These are phyloP conservation scores for Notothenia rossii DNA, from an alignment of 2,113 vertebrate species.

Conservation along the genomic window DNA sequence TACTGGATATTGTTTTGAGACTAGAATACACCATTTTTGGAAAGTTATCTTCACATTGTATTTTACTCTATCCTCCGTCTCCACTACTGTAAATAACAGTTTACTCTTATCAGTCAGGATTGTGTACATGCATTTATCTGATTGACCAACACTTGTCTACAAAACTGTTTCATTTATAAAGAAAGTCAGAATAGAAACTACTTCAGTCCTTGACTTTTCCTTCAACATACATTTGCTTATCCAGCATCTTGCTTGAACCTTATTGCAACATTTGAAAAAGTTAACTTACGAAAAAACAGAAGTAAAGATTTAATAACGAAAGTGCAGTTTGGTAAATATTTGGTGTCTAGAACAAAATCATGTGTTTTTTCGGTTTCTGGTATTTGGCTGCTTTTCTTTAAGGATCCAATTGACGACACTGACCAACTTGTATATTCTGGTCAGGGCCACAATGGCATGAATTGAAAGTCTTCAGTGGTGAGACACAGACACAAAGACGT, in stretches of 20 bases:
- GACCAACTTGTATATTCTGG: constrained; percentile 21
- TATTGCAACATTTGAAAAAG: too few relatives aligned
- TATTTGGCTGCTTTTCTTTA: constrained; percentile 6
- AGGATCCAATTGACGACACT: background rate
- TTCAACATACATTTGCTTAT: too few relatives aligned
- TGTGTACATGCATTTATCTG: background rate
- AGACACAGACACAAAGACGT: constrained; percentile 40
- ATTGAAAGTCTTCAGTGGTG: constrained; percentile 26
- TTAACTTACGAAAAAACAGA: background rate
- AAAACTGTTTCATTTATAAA: background rate
- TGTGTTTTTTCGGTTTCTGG: background rate
- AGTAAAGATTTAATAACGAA: background rate
- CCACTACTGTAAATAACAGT: background rate
- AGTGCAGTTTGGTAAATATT: background rate
- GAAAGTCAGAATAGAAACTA: background rate
- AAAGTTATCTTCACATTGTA: background rate
- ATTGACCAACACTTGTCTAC: background rate
- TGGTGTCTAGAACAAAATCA: background rate
- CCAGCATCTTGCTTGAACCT: too few relatives aligned
- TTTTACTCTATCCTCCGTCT: background rate
- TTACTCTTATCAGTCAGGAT: background rate
- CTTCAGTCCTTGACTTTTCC: background rate
- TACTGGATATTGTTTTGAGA: background rate
- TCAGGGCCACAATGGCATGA: constrained; percentile 43
- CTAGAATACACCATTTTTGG: background rate